Conservation (phyloP, 92 coral and sea anemone species). For the Parazoanthus atlanticus region DNA sequence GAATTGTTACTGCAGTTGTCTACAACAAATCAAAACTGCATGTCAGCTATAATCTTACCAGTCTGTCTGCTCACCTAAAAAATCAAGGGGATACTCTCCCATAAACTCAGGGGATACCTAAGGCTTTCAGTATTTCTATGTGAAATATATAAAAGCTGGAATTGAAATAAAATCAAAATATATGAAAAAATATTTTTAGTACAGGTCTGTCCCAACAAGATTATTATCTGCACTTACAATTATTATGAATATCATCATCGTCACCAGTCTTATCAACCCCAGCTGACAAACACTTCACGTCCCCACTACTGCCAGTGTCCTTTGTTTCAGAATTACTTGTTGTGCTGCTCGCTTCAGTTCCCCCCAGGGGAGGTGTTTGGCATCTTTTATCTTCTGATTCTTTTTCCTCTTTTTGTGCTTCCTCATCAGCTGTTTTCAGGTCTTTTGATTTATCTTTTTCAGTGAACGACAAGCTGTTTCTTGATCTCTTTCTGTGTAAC, state of each 20-base stretch:
- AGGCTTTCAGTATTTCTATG: no score
- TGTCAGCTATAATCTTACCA: background rate
- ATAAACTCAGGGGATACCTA: no score
- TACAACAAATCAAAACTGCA: background rate
- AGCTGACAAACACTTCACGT: background rate
- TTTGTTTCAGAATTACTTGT: background rate
- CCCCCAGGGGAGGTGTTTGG: background rate
- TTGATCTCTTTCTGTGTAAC: constrained; percentile 77
- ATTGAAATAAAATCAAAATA: background rate
- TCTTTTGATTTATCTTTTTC: constrained; percentile 54
- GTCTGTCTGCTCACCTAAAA: no score
- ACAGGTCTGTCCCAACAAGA: no score
- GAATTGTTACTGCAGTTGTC: background rate
- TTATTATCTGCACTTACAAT: background rate
- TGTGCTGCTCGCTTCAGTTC: background rate
- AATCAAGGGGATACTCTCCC: background rate
- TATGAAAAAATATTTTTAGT: no score
- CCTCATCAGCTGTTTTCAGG: constrained; percentile 37
- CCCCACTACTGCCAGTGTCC: constrained; percentile 33
- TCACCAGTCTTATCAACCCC: background rate
- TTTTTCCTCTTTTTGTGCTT: background rate
- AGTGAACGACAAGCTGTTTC: constrained; percentile 61
- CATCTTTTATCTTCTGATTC: background rate
- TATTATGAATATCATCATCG: background rate
- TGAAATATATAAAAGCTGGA: background rate